phyloP scores from a whole-genome alignment of 2,797 vertebrate species.

The Onychomys leucogaster region DNA sequence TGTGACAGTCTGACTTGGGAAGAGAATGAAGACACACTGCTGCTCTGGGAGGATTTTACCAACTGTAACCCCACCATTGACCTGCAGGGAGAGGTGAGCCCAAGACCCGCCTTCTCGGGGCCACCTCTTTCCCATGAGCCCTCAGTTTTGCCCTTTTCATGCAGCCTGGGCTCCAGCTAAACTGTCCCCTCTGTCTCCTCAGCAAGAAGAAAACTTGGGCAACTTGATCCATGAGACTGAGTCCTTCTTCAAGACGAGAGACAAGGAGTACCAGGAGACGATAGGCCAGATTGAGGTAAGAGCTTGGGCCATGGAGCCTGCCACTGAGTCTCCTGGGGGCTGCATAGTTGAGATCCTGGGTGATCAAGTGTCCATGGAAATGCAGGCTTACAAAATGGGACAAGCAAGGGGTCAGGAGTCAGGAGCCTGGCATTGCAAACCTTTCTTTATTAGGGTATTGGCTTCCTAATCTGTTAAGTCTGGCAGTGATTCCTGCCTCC shows the following conservation, averaged over 20 bases:
- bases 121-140: accelerated
- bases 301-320: accelerated
- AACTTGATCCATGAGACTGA: constrained; percentile 98
- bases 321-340: neutral
- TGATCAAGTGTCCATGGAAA: neutral
- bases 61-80: constrained; percentile 94
- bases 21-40: constrained; percentile 96
- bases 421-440: neutral
- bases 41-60: constrained; percentile 98
- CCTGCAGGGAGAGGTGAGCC: constrained; percentile 88
- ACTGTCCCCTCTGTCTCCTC: neutral
- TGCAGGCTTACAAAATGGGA: neutral
- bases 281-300: constrained; percentile 98
- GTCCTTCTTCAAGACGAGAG: constrained; percentile 97
- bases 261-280: constrained; percentile 98
- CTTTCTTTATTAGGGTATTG: neutral
- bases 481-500: neutral
- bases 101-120: accelerated
- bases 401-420: neutral
- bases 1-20: constrained; percentile 99
- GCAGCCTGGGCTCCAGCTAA: neutral
- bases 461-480: constrained; percentile 23
- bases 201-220: constrained; percentile 96
- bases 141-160: accelerated
- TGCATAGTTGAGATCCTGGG: neutral